phyloP scores from a whole-genome alignment of 2,888 invertebrate genomes.

The Drosophila colorata region DNA sequence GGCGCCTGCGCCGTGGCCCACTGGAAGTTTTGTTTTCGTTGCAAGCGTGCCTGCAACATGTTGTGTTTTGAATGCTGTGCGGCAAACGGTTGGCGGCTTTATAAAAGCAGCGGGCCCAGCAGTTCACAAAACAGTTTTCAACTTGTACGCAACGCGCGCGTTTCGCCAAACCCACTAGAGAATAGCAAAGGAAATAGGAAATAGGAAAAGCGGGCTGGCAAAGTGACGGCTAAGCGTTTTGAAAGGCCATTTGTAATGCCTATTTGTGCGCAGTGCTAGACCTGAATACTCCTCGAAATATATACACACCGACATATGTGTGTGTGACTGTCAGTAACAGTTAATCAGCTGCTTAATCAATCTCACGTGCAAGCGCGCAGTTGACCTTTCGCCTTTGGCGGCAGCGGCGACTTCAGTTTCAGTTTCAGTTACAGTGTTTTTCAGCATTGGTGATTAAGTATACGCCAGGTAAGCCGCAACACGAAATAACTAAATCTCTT shows the following conservation, averaged over 20 bases:
- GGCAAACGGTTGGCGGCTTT: slow-evolving; percentile 49
- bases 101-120: slow-evolving; percentile 57
- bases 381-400: slow-evolving; percentile 52
- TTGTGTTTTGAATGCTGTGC: slow-evolving; percentile 74
- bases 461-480: slow-evolving; percentile 68
- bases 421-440: slow-evolving; percentile 27
- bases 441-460: slow-evolving; percentile 62
- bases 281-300: not conserved
- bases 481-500: slow-evolving; percentile 45
- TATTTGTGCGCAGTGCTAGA: slow-evolving; percentile 15
- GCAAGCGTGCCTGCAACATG: slow-evolving; percentile 63
- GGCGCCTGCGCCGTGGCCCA: slow-evolving; percentile 40
- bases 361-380: slow-evolving; percentile 66
- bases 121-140: slow-evolving; percentile 49
- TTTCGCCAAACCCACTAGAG: slow-evolving; percentile 1
- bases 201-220: not conserved
- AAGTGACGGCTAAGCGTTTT: too few relatives aligned
- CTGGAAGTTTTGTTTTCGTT: slow-evolving; percentile 68
- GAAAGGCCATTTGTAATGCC: too few relatives aligned
- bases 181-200: not conserved
- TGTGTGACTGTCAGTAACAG: slow-evolving; percentile 19
- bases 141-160: slow-evolving; percentile 63
- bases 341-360: slow-evolving; percentile 74
- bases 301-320: not conserved
- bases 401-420: slow-evolving; percentile 17